These are phyloP conservation scores for Amitus sp. DNA, from an alignment of 2,888 invertebrate genomes.

Conservation along the genomic window DNA sequence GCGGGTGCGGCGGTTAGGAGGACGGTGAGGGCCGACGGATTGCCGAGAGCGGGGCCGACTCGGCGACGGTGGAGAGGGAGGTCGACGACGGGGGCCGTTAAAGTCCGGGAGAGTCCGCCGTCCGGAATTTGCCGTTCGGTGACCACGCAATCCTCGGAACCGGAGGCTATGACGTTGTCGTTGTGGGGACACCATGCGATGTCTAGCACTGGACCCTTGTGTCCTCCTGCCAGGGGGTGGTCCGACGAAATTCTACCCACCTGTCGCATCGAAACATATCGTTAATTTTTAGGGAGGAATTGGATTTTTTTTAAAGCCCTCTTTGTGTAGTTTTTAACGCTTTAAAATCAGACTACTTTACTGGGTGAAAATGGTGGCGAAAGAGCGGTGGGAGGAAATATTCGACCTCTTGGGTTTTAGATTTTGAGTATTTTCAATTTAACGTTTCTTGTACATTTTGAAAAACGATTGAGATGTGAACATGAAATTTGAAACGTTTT, in stretches of 20 bases:
- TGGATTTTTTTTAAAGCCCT: too few relatives aligned
- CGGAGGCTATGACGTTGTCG: conserved; percentile 97
- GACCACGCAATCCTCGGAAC: conserved; percentile 96
- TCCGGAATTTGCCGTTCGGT: conserved; percentile 98
- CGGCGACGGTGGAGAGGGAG: conserved; percentile 91
- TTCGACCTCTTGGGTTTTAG: too few relatives aligned
- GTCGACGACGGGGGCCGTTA: conserved; percentile 94
- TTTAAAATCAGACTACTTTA: too few relatives aligned
- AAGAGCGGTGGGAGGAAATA: too few relatives aligned
- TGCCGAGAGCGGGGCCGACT: conserved; percentile 95
- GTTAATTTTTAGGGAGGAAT: too few relatives aligned
- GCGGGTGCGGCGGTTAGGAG: conserved; percentile 93
- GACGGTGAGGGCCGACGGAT: conserved; percentile 95
- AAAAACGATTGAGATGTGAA: too few relatives aligned
- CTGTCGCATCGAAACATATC: conserved; percentile 67
- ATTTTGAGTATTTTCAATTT: too few relatives aligned
- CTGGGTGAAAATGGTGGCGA: too few relatives aligned
- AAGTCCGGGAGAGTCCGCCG: conserved; percentile 85
- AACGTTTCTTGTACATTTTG: too few relatives aligned
- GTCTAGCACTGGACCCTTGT: conserved; percentile 95
- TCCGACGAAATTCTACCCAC: conserved; percentile 94
- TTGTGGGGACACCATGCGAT: conserved; percentile 99
- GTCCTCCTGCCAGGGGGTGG: conserved; percentile 94
- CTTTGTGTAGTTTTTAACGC: too few relatives aligned
- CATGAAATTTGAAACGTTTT: too few relatives aligned